Evolutionary conservation across 2,113 vertebrate species (phyloP).

Genomic region (Boulengeromyrus knoepffleri): DNA sequence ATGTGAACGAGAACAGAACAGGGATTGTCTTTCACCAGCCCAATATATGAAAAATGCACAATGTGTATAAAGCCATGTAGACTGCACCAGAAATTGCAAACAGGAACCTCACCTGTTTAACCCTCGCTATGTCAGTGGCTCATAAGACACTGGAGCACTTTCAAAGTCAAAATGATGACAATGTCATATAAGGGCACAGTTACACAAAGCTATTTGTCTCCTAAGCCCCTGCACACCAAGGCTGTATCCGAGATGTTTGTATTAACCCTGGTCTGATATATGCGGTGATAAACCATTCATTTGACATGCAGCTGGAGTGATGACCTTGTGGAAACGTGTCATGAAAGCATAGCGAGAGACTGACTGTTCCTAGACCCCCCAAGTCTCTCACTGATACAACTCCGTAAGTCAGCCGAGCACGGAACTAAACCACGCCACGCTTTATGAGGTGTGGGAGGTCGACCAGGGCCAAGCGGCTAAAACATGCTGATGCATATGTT

Average conservation of each 20-base stretch:
- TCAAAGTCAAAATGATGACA: neutral
- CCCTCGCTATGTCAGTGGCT: neutral
- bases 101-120: neutral
- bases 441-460: neutral
- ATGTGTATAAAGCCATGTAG: neutral
- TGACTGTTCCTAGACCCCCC: neutral
- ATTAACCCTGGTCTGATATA: neutral
- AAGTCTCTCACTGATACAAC: neutral
- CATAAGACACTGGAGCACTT: neutral
- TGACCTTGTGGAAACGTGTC: neutral
- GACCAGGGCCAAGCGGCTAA: neutral
- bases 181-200: neutral
- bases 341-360: neutral
- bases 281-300: neutral
- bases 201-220: neutral
- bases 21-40: neutral
- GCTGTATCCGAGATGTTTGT: neutral
- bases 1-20: neutral
- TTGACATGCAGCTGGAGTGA: neutral
- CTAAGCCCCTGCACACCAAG: neutral
- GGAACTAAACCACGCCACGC: neutral
- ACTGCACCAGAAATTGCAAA: neutral
- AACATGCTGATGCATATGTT: slow-evolving; percentile 17
- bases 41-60: neutral
- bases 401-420: neutral